A percentile compares a stretch with the other conserved stretches of the same genome.
phyloP scores from a whole-genome alignment of 2,888 invertebrate species.

The Caprella mutica region DNA sequence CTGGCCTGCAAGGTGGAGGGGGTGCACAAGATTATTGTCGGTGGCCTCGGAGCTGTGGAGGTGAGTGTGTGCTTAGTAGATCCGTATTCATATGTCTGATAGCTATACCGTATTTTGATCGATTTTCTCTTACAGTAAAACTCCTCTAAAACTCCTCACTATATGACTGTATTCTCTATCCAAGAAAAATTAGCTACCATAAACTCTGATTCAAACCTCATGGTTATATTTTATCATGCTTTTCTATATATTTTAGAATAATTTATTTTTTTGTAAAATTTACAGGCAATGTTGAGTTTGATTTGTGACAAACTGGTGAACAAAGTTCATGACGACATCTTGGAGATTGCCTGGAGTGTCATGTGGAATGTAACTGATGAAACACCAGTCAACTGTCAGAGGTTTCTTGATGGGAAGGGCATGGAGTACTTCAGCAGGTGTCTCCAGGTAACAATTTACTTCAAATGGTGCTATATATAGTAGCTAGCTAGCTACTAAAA shows the following conservation, averaged over 20 bases:
- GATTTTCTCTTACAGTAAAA: too few species aligned
- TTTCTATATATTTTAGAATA: too few species aligned
- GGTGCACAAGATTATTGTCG: constrained; percentile 77
- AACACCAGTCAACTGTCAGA: constrained; percentile 82
- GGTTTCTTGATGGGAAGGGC: constrained; percentile 76
- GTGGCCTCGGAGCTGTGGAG: constrained; percentile 74
- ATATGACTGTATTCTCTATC: too few species aligned
- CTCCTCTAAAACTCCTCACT: too few species aligned
- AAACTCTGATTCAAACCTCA: too few species aligned
- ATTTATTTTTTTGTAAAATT: too few species aligned
- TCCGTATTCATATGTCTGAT: too few species aligned
- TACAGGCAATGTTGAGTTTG: constrained; percentile 71
- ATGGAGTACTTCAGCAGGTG: constrained; percentile 83
- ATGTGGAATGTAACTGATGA: constrained; percentile 97
- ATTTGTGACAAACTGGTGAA: constrained; percentile 68
- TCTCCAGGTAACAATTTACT: constrained; percentile 50
- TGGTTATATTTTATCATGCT: too few species aligned
- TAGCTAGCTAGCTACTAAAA: not conserved
- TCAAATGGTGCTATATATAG: constrained; percentile 23
- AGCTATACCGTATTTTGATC: too few species aligned
- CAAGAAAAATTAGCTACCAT: too few species aligned
- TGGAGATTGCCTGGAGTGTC: constrained; percentile 69
- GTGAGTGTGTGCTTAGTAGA: constrained; percentile 48
- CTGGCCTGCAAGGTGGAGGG: constrained; percentile 94
- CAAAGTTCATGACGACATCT: constrained; percentile 42